Conservation (phyloP, 2,888 invertebrate genomes). For the Metacarcinus magister region DNA sequence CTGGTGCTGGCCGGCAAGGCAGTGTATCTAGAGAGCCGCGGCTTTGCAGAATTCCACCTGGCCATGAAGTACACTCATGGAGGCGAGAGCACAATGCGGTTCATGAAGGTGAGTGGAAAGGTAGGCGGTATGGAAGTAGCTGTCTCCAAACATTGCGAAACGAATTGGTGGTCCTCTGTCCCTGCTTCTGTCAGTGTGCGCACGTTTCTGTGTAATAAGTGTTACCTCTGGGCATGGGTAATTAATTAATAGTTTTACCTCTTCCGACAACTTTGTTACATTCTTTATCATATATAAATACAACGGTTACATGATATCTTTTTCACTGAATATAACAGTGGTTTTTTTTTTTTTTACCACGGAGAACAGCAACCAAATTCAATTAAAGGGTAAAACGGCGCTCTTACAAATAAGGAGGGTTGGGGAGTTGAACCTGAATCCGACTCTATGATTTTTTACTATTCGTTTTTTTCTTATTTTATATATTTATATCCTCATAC, state of each 20-base stretch:
- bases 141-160: background rate
- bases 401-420: no score
- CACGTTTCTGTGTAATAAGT: background rate
- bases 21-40: slow-evolving; percentile 62
- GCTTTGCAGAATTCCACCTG: slow-evolving; percentile 57
- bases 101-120: slow-evolving; percentile 66
- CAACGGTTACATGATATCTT: no score
- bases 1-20: slow-evolving; percentile 60
- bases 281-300: no score
- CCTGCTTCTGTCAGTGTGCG: background rate
- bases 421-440: no score
- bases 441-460: no score
- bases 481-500: no score
- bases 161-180: no score
- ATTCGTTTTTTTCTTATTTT: no score
- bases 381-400: no score
- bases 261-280: background rate
- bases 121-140: background rate
- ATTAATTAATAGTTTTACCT: background rate
- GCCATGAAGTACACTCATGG: slow-evolving; percentile 27
- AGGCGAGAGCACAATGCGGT: slow-evolving; percentile 1
- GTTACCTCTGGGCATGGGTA: background rate
- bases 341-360: no score
- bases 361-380: no score
- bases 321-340: no score